phyloP scores from a whole-genome alignment of 2,113 vertebrate genomes.

The Larimichthys polyactis region DNA sequence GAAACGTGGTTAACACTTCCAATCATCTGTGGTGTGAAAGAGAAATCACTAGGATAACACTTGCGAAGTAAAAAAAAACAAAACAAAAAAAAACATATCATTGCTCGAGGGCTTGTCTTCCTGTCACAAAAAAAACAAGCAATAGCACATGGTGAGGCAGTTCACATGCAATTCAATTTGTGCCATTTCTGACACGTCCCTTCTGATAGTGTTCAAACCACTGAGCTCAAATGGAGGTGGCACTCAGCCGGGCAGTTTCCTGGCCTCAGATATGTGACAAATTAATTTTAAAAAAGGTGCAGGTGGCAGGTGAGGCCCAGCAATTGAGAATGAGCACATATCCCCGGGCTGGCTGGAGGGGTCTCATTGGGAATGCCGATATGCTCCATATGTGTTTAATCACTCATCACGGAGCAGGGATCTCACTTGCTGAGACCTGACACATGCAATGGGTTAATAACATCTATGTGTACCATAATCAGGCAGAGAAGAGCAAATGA shows the following conservation, averaged over 20 bases:
- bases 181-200: constrained; percentile 62
- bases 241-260: constrained; percentile 44
- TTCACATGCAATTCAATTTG: constrained; percentile 62
- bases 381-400: constrained; percentile 72
- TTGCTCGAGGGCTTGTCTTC: constrained; percentile 60
- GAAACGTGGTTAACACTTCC: constrained; percentile 62
- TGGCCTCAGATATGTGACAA: constrained; percentile 67
- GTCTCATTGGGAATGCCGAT: constrained; percentile 59
- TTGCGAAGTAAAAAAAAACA: background rate
- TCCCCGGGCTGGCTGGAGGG: constrained; percentile 47
- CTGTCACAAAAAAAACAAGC: constrained; percentile 58
- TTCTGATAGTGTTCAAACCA: constrained; percentile 59
- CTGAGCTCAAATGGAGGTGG: constrained; percentile 59
- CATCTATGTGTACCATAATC: constrained; percentile 30
- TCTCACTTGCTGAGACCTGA: constrained; percentile 24
- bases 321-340: constrained; percentile 56
- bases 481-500: constrained; percentile 37
- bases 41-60: constrained; percentile 51
- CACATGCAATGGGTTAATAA: constrained; percentile 39
- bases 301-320: constrained; percentile 69
- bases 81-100: background rate
- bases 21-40: constrained; percentile 57
- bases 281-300: constrained; percentile 71
- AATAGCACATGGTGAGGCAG: constrained; percentile 38
- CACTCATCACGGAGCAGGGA: constrained; percentile 48